Evolutionary conservation across 2,113 vertebrate species (phyloP).

Genomic region (Sander lucioperca): DNA sequence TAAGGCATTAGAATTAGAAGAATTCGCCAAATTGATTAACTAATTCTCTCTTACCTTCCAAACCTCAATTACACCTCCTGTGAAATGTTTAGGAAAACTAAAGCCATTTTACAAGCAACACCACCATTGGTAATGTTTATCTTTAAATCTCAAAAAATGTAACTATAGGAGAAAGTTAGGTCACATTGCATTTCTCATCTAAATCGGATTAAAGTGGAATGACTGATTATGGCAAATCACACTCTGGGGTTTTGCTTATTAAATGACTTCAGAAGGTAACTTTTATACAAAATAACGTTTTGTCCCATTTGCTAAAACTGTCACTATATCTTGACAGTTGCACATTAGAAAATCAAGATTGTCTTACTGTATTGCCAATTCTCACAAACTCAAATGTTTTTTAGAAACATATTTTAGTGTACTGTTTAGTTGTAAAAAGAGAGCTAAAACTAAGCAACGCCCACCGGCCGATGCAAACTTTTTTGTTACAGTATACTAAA

Average conservation of each 20-base stretch:
- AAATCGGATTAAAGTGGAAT: not conserved
- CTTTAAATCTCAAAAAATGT: conserved; percentile 6
- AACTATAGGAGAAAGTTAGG: not conserved
- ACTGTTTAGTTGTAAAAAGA: no score
- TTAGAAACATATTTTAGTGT: no score
- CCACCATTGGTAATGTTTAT: not conserved
- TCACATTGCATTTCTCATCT: not conserved
- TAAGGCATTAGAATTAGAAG: not conserved
- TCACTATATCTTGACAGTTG: no score
- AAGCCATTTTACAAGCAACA: conserved; percentile 6
- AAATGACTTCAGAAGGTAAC: not conserved
- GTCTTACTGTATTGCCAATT: no score
- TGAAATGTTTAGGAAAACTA: conserved; percentile 43
- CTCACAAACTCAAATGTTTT: no score
- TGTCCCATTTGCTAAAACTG: no score
- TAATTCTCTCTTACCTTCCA: conserved; percentile 28
- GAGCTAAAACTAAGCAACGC: no score
- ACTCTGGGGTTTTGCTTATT: not conserved
- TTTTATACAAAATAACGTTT: no score
- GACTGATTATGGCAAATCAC: not conserved
- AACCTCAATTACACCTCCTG: conserved; percentile 41
- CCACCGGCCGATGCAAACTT: no score
- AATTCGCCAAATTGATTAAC: conserved; percentile 29
- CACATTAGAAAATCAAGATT: no score
- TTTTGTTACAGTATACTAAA: no score